Evolutionary conservation across 2,888 invertebrate species (phyloP).

Genomic region (Hirtodrosophila duncani): DNA sequence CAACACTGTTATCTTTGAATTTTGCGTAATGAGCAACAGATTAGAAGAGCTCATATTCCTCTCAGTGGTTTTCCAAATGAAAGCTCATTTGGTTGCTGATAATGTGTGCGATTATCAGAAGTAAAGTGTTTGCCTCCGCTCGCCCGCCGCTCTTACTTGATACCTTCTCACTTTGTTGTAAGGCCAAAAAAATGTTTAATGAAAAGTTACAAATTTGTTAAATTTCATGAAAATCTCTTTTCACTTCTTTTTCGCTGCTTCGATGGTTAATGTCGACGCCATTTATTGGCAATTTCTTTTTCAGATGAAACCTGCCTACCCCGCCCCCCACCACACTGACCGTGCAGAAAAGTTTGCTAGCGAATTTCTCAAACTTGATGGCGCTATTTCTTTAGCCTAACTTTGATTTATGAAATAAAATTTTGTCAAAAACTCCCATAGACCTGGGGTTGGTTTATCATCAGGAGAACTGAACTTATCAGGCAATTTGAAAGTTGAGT

Average conservation of each 20-base stretch:
- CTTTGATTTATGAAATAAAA: slow-evolving; percentile 27
- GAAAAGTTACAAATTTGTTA: slow-evolving; percentile 57
- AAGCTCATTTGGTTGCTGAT: too few species aligned
- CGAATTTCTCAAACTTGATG: slow-evolving; percentile 32
- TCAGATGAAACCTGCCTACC: slow-evolving; percentile 21
- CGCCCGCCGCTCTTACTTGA: too few species aligned
- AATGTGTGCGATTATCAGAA: too few species aligned
- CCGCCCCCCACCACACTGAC: slow-evolving; percentile 7
- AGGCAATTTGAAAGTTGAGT: slow-evolving; percentile 22
- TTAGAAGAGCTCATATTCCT: slow-evolving; percentile 13
- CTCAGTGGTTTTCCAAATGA: too few species aligned
- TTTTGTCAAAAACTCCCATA: slow-evolving; percentile 16
- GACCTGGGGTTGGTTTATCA: too few species aligned
- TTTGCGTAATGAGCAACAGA: slow-evolving; percentile 34
- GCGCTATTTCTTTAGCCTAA: slow-evolving; percentile 9
- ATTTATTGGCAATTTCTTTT: slow-evolving; percentile 64
- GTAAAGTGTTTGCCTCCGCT: too few species aligned
- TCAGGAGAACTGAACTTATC: slow-evolving; percentile 16
- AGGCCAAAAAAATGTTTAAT: slow-evolving; percentile 45
- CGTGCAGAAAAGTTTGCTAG: slow-evolving; percentile 11
- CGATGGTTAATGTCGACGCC: slow-evolving; percentile 38
- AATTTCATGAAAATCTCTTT: slow-evolving; percentile 8
- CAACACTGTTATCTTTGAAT: slow-evolving; percentile 24
- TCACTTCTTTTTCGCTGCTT: neutral
- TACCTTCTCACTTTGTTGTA: too few species aligned